These are phyloP conservation scores for Furnarius figulus DNA, from an alignment of 2,113 vertebrate species.

Conservation along the genomic window DNA sequence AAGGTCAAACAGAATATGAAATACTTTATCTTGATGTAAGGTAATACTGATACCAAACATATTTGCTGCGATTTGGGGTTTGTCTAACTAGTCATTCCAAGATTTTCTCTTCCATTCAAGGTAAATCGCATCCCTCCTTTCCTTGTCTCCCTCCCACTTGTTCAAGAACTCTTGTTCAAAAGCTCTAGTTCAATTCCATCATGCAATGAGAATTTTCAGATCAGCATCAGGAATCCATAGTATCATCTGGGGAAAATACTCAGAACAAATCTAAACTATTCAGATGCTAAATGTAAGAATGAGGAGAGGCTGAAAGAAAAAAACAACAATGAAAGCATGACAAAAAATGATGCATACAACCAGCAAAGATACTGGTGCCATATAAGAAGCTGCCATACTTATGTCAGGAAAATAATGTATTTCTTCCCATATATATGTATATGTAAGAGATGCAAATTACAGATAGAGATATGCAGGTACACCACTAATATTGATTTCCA, in stretches of 20 bases:
- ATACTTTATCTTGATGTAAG: neutral
- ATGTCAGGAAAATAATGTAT: neutral
- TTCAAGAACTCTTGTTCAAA: neutral
- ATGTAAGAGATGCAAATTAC: neutral
- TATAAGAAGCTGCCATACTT: neutral
- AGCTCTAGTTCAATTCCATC: neutral
- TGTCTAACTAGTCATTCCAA: neutral
- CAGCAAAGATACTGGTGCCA: neutral
- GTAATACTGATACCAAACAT: neutral
- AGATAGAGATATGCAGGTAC: neutral
- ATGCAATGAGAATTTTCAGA: neutral
- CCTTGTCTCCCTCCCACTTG: neutral
- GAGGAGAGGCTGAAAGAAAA: neutral
- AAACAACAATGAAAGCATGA: neutral
- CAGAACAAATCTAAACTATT: neutral
- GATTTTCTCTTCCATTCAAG: neutral
- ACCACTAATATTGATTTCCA: conserved; percentile 57
- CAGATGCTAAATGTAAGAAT: neutral
- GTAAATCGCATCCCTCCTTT: neutral
- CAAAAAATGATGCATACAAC: neutral
- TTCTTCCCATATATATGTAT: neutral
- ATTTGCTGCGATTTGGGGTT: neutral
- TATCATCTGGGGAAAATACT: neutral
- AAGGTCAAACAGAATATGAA: neutral
- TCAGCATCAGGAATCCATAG: neutral